These are phyloP conservation scores for Leucophora obtusa DNA, from an alignment of 2,888 invertebrate genomes.

Conservation along the genomic window DNA sequence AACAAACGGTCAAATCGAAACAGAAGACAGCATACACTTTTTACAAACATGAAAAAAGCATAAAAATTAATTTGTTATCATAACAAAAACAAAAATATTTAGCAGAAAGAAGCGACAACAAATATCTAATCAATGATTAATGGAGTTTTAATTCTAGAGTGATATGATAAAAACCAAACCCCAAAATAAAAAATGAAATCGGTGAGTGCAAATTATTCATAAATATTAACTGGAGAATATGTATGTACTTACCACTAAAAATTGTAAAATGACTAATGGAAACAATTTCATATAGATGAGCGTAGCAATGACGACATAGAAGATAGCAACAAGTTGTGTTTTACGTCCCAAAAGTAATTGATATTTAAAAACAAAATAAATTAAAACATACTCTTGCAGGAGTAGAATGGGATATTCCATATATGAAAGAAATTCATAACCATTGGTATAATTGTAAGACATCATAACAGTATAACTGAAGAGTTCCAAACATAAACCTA, in stretches of 20 bases:
- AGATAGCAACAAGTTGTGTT: slow-evolving; percentile 72
- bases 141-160: not conserved
- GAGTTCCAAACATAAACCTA: slow-evolving; percentile 77
- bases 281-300: slow-evolving; percentile 78
- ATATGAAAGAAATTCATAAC: slow-evolving; percentile 87
- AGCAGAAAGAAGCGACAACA: slow-evolving; percentile 2
- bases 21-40: no score
- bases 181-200: not conserved
- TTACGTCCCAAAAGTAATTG: slow-evolving; percentile 80
- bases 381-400: slow-evolving; percentile 85
- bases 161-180: not conserved
- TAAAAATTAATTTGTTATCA: not conserved
- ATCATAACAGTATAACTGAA: slow-evolving; percentile 89
- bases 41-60: no score
- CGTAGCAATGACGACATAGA: slow-evolving; percentile 79
- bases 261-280: slow-evolving; percentile 73
- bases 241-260: slow-evolving; percentile 78
- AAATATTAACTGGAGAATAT: not conserved
- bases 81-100: not conserved
- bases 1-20: no score
- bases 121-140: slow-evolving; percentile 27
- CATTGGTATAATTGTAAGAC: slow-evolving; percentile 88
- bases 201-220: not conserved
- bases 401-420: slow-evolving; percentile 91
- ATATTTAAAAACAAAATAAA: slow-evolving; percentile 86